phyloP scores from a whole-genome alignment of 2,797 vertebrate species.

The Ctenosaura bakeri region DNA sequence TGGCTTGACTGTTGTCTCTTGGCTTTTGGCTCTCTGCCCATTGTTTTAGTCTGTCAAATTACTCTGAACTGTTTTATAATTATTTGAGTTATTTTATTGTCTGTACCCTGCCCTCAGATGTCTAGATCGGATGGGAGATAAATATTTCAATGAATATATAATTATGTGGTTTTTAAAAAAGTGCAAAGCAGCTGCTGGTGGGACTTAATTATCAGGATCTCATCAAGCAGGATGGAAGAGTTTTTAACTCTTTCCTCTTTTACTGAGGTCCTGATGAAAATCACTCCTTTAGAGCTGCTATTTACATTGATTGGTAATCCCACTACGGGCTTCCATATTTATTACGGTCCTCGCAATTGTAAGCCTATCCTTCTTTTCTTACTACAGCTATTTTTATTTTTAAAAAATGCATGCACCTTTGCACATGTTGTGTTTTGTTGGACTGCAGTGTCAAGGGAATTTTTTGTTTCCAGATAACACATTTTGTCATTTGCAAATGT shows the following conservation, averaged over 20 bases:
- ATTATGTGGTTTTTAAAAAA: not conserved
- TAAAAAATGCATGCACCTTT: not conserved
- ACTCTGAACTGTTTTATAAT: no score
- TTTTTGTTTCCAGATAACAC: not conserved
- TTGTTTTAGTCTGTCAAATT: no score
- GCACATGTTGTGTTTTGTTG: not conserved
- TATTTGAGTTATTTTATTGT: no score
- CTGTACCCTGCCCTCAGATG: no score
- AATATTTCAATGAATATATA: no score
- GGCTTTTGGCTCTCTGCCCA: no score
- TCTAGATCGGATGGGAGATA: no score
- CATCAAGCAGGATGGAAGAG: not conserved
- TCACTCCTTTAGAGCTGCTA: not conserved
- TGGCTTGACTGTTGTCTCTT: no score
- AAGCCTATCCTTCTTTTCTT: not conserved
- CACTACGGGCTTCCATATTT: not conserved
- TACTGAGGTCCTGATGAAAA: not conserved
- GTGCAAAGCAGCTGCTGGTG: no score
- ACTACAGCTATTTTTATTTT: not conserved
- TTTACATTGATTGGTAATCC: not conserved
- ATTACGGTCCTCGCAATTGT: not conserved
- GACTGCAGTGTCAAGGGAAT: not conserved
- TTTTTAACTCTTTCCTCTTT: not conserved
- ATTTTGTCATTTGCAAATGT: not conserved
- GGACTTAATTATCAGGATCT: not conserved